Percentiles rank a stretch among this genome's conserved stretches.
phyloP scores from a whole-genome alignment of 2,113 vertebrate species.

The Gulo gulo region DNA sequence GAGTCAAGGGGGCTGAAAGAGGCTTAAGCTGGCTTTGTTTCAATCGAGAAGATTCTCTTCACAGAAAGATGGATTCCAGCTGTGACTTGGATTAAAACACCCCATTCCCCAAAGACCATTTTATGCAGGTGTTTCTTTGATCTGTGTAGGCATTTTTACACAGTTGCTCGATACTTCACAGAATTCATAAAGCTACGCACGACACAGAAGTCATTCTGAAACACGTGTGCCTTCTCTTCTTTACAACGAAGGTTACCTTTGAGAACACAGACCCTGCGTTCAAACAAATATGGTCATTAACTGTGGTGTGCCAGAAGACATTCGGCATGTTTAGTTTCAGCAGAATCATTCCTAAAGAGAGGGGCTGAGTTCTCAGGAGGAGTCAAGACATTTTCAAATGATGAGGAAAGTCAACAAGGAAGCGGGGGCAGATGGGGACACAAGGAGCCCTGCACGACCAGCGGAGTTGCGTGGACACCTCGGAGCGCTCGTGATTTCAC shows the following conservation, averaged over 20 bases:
- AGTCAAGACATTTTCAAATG: constrained; percentile 52
- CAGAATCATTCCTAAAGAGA: constrained; percentile 45
- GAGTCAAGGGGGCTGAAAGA: constrained; percentile 49
- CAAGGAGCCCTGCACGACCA: constrained; percentile 25
- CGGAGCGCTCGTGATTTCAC: neutral
- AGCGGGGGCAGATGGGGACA: neutral
- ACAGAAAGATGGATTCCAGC: neutral
- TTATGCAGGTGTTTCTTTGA: constrained; percentile 23
- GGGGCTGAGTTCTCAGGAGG: constrained; percentile 46
- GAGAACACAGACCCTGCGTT: constrained; percentile 46
- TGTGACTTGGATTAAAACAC: constrained; percentile 30
- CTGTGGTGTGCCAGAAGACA: constrained; percentile 3
- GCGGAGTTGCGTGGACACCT: constrained; percentile 48
- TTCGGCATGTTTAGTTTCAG: neutral
- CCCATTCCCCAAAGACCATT: neutral
- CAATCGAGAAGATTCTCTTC: neutral
- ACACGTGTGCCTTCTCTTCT: constrained; percentile 33
- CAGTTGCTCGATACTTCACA: constrained; percentile 41
- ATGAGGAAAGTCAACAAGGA: constrained; percentile 49
- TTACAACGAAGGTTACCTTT: neutral
- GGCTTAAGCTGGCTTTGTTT: constrained; percentile 11
- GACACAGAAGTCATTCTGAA: constrained; percentile 34
- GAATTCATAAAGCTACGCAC: constrained; percentile 50
- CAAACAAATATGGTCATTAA: constrained; percentile 54
- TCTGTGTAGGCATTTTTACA: constrained; percentile 54